Evolutionary conservation across 2,113 vertebrate genomes (phyloP), one percentile per base, ranked within the genome.

Genomic region (Microtus ochrogaster): DNA sequence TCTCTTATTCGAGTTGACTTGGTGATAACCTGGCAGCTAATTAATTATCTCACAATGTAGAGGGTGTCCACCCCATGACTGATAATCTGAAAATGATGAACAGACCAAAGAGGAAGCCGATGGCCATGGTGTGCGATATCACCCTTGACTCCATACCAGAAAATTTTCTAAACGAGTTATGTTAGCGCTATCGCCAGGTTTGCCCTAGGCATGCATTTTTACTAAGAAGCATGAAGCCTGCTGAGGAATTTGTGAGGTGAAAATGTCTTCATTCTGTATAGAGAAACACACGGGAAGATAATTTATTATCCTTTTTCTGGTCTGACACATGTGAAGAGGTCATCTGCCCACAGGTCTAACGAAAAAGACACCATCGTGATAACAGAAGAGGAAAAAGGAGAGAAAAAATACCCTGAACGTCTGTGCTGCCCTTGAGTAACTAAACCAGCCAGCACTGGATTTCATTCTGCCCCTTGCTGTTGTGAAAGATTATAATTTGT

Each of bases 91-190:
- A 44, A 47, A 78, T 91, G 7, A 90, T 58, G 2, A 73, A 22
- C 5, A 79, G 65, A 89, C 0, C 65, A 33, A 65, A 73, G 41
- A 13, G 86, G 70, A 84, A 41, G 4, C 1, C 26, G 14, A 68
- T 33, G 10, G 83, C 83, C 94, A 79, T 22, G 16, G 72, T 52
- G 30, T 26, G 7, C 24, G 44, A 17, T 17, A 61, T 24, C 72
- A 19, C 36, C 3, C 26, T 52, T 82, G 28, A 90, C 17, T 90
- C 24, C 90, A 94, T 0, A 81, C 30, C 13, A 92, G 76, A 72
- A 90, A 90, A 36, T 63, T 93, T 87, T 91, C 22, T 74, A 90
- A 89, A 52, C 26, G 28, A 90, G 8, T 85, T 70, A 47, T 28
- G 17, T 30, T 58, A 83, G 3, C 0, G 26, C 55, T 44, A 63